Conservation (phyloP, 1,140 invertebrate species). For the Kradibia gibbosae region DNA sequence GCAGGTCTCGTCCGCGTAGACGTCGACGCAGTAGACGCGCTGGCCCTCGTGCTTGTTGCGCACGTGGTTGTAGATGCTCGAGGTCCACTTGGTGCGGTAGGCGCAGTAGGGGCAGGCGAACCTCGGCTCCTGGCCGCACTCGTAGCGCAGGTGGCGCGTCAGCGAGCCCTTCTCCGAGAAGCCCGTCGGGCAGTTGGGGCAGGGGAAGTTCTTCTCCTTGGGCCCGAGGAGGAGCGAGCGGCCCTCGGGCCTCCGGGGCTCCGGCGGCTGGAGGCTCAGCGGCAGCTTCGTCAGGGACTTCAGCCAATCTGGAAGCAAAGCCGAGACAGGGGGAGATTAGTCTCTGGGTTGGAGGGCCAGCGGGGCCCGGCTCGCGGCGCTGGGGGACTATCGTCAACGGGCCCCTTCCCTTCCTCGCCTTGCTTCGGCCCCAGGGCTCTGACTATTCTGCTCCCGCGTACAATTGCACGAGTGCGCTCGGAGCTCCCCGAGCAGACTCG, state of each 20-base stretch:
- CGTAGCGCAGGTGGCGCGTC: slow-evolving; percentile 73
- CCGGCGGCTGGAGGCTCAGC: background rate
- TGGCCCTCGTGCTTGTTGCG: slow-evolving; percentile 56
- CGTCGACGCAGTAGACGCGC: slow-evolving; percentile 49
- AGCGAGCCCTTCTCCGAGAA: slow-evolving; percentile 72
- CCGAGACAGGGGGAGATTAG: background rate
- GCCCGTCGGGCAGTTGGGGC: slow-evolving; percentile 67
- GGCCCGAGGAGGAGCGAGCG: background rate
- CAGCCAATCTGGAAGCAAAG: slow-evolving; percentile 44
- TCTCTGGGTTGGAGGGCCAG: too few species aligned
- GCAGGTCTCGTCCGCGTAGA: slow-evolving; percentile 34
- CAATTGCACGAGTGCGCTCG: too few species aligned
- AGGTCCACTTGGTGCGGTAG: slow-evolving; percentile 63
- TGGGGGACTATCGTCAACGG: too few species aligned
- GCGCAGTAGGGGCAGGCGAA: slow-evolving; percentile 73
- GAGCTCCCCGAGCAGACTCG: too few species aligned
- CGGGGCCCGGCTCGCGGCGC: too few species aligned
- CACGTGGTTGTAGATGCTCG: slow-evolving; percentile 63
- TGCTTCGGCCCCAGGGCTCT: too few species aligned
- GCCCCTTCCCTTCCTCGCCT: too few species aligned
- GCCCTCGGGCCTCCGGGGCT: background rate
- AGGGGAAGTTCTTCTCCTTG: slow-evolving; percentile 53
- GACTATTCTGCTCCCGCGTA: too few species aligned
- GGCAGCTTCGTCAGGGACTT: slow-evolving; percentile 22
- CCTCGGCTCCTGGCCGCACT: slow-evolving; percentile 75